A percentile compares a stretch with the other conserved stretches of the same genome.
These are phyloP conservation scores for Pseudonaja textilis DNA, from an alignment of 2,113 vertebrate genomes.

Conservation along the genomic window DNA sequence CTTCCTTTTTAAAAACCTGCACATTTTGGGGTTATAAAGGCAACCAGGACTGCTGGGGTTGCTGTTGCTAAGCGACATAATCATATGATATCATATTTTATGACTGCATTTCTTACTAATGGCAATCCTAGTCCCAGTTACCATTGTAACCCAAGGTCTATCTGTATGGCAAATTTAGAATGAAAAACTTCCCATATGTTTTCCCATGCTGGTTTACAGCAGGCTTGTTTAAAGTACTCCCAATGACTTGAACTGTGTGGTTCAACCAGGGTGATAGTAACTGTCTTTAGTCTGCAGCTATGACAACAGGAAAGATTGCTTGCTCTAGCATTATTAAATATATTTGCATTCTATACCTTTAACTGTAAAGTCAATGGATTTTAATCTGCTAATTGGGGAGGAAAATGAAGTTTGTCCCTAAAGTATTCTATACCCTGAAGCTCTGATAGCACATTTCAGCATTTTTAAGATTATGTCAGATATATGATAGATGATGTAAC, in stretches of 20 bases:
- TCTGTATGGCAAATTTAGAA: neutral
- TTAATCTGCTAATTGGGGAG: neutral
- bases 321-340: neutral
- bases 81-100: neutral
- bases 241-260: neutral
- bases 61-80: neutral
- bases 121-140: neutral
- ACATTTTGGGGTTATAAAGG: neutral
- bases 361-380: neutral
- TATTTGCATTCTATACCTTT: neutral
- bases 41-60: neutral
- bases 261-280: neutral
- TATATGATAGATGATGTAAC: neutral
- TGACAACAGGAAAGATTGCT: neutral
- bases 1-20: neutral
- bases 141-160: neutral
- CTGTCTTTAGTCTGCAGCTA: neutral
- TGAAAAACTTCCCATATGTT: neutral
- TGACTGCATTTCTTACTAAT: neutral
- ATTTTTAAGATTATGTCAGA: neutral
- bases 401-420: neutral
- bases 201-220: neutral
- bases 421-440: neutral
- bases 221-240: neutral
- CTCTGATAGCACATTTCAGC: neutral